Conservation (phyloP, 2,113 vertebrate species). For the Psittacus erithacus region DNA sequence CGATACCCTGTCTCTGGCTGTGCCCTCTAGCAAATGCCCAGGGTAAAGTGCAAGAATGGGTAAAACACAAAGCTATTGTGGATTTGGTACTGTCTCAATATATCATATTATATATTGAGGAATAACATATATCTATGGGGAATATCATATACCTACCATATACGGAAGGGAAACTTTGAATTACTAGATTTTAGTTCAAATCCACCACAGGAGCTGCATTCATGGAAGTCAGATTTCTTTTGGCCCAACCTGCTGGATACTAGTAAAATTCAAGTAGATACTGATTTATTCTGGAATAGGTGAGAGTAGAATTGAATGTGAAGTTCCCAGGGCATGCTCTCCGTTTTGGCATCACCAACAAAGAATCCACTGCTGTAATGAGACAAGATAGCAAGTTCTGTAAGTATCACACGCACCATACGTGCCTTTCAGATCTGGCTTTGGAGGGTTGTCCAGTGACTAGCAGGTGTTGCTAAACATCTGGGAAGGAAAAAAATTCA, state of each 20-base stretch:
- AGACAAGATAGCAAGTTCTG: background rate
- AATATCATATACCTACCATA: background rate
- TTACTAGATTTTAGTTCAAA: background rate
- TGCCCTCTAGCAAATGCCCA: background rate
- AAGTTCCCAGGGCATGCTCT: background rate
- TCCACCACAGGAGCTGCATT: background rate
- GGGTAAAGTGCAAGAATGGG: background rate
- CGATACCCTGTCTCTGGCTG: background rate
- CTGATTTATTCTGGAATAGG: background rate
- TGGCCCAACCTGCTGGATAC: background rate
- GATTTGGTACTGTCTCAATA: background rate
- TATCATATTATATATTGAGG: background rate
- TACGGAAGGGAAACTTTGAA: background rate
- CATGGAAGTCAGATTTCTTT: background rate
- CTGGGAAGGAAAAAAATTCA: background rate
- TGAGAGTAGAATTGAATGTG: background rate
- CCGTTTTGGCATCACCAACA: background rate
- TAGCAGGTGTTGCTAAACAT: background rate
- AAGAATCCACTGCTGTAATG: background rate
- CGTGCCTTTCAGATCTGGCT: background rate
- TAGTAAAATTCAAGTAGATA: background rate
- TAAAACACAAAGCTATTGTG: background rate
- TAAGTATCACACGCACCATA: rapidly evolving
- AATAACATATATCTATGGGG: background rate
- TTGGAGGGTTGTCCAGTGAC: background rate